Base-by-base conservation (phyloP, 1,140 invertebrate species). In the Macrostomum lignano region DNA sequence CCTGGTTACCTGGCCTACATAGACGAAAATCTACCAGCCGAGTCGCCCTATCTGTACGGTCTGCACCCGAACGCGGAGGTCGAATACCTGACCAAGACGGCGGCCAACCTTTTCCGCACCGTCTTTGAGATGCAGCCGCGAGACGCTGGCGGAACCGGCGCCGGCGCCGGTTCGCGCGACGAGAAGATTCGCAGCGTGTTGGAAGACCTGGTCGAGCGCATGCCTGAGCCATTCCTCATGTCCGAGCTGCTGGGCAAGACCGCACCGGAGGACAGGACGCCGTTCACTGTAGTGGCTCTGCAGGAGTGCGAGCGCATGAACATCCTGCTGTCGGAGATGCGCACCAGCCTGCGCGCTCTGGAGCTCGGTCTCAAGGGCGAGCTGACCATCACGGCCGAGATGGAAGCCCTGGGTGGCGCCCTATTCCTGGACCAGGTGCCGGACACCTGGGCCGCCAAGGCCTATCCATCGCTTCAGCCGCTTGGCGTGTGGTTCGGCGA, bases 251-350 rank as follows among this genome's bases (percentile, higher is more conserved):
- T 76, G 69, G 72, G 70, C 3, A 82, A 86, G 55, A 77, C 55
- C 7, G 50, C 52, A 7, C 33, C 78, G 9, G 81, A 91, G 51
- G 81, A 93, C 44, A 64, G 78, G 21, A 86, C 79, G 2, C 82
- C 82, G 0, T 93, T 86, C 47, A 75, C 86, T 1, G 79, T 88
- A 28, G 82, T 91, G 0, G 78, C 78, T 0, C 79, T 91, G 49
- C 81, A 93, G 52, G 82, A 93, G 60, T 88, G 81, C 49, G 81
- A 91, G 53, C 61, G 81, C 23, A 88, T 93, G 78, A 93, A 91
- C 55, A 66, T 70, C 39, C 58, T 93, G 14, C 82, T 74, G 0
- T 67, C 67, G 5, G 77, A 84, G 60, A 76, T 91, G 47, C 74
- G 77, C 45, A 53, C 75, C 30, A 79, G 78, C 3, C 58, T 91